Evolutionary conservation across 1,140 invertebrate species (phyloP), one percentile per base, ranked within the genome.

Genomic region (Diorhabda elongata): DNA sequence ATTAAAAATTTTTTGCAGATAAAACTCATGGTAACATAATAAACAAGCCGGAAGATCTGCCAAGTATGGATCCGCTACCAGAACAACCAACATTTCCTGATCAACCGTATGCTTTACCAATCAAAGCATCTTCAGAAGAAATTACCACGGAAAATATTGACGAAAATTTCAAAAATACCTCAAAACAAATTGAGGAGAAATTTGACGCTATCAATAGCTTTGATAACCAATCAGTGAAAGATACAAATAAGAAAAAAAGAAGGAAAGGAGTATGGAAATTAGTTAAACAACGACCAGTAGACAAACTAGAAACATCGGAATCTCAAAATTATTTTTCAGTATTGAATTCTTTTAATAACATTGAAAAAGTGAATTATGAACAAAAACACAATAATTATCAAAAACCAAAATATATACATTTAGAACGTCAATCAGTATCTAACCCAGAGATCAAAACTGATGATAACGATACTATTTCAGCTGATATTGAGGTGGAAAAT

Each of bases 221-320:
- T 47, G 58, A 63, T 11, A 61, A 47, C 11, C 44, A 68, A 43
- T 59, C 43, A 44, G 62, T 65, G 61, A 71, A 62, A 44, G 44
- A 65, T 61, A 41, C 61, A n/a, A 57, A 62, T 9, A 77, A 69
- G 77, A 83, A 78, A 73, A 72, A 72, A 43, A 79, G 81, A 42
- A 84, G 86, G 52, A 84, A 87, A 68, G 89, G 88, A 42, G 86
- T 85, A 76, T 90, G 88, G 88, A 88, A 87, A 73, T 84, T 86
- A 71, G 84, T 89, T 3, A 84, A 85, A 72, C 84, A 88, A 9
- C 79, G 84, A 65, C 85, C 86, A 3, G 78, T 84, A 2, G 89
- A 90, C 78, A 83, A 83, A 43, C 86, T 91, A 41, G 89, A 90
- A 74, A 85, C 84, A 11, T 89, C 89, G 2, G 90, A 91, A 76